Conservation (phyloP, 1,140 invertebrate species). For the Zaprionus ornatus region DNA sequence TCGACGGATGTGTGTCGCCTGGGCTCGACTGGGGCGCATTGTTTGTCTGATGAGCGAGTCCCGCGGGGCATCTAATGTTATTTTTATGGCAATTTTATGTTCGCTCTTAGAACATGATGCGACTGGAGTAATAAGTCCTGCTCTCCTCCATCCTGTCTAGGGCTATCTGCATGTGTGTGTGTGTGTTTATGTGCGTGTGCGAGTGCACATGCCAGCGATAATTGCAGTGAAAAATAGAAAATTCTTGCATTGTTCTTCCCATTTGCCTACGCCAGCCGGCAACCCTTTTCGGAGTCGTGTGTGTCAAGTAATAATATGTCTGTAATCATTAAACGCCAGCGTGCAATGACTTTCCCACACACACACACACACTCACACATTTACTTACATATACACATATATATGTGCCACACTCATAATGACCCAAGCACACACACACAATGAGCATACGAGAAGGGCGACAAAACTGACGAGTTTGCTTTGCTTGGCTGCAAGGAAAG, state of each 20-base stretch:
- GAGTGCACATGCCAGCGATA: constrained; percentile 39
- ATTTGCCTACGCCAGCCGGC: not conserved
- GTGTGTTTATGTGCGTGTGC: constrained; percentile 14
- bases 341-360: constrained; percentile 51
- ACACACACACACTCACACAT: constrained; percentile 7
- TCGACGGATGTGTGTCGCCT: constrained; percentile 43
- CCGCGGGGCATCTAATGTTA: constrained; percentile 51
- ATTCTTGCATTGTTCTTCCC: constrained; percentile 45
- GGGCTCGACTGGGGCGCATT: constrained; percentile 19
- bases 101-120: not conserved
- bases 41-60: constrained; percentile 47
- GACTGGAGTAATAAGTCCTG: constrained; percentile 30
- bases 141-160: not conserved
- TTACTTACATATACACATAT: not conserved
- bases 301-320: constrained; percentile 55
- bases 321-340: constrained; percentile 56
- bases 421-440: not conserved
- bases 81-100: constrained; percentile 58
- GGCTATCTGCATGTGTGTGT: not conserved
- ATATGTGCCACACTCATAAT: not conserved
- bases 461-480: constrained; percentile 9
- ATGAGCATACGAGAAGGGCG: not conserved
- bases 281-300: constrained; percentile 31
- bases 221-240: constrained; percentile 49
- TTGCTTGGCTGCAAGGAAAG: not conserved